Evolutionary conservation across 2,797 vertebrate species (phyloP).

Genomic region (Melanotaenia nigrans): DNA sequence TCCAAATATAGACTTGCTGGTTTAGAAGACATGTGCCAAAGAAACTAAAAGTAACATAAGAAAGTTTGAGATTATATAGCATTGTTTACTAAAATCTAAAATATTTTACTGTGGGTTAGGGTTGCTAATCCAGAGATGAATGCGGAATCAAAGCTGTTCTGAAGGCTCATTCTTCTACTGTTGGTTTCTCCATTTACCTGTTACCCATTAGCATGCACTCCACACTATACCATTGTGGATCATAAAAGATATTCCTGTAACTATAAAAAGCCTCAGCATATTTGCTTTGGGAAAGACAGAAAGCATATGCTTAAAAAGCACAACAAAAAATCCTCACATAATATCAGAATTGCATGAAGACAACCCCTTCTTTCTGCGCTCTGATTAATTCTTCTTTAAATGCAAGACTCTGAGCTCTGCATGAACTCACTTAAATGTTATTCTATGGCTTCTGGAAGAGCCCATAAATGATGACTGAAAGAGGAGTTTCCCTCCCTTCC

Average conservation of each 20-base stretch:
- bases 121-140: background rate
- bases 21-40: background rate
- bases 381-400: slow-evolving; percentile 43
- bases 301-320: slow-evolving; percentile 13
- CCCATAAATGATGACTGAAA: slow-evolving; percentile 24
- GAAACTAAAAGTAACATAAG: background rate
- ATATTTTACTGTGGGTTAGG: background rate
- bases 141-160: background rate
- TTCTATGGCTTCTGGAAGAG: slow-evolving; percentile 30
- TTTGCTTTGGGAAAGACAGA: slow-evolving; percentile 22
- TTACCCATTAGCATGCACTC: background rate
- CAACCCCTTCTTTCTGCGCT: slow-evolving; percentile 5
- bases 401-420: slow-evolving; percentile 26
- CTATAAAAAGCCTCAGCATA: background rate
- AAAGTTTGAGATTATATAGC: background rate
- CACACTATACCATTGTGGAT: slow-evolving; percentile 3
- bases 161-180: background rate
- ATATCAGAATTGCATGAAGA: slow-evolving; percentile 21
- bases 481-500: slow-evolving; percentile 1
- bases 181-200: background rate
- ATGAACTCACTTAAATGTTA: slow-evolving; percentile 34
- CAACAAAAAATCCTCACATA: slow-evolving; percentile 12
- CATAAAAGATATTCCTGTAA: background rate
- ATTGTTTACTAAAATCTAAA: background rate
- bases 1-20: background rate